Base-by-base conservation (phyloP, 1,140 invertebrate genomes). In the Ptiloglossa arizonensis region DNA sequence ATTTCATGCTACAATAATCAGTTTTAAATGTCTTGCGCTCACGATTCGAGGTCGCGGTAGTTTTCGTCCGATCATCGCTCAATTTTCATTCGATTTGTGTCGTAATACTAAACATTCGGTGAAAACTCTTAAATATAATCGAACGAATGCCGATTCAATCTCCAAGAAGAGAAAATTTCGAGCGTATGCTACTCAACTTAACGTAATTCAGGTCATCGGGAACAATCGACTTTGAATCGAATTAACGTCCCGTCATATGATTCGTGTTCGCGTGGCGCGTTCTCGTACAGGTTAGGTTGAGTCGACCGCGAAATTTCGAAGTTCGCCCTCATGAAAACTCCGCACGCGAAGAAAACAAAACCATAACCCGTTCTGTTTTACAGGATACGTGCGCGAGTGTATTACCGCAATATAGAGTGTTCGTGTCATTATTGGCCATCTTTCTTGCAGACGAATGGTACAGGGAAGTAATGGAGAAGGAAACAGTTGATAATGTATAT, bases 231-330 rank as follows among this genome's bases (percentile, higher is more conserved):
- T n/a, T 56, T n/a, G 24, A 56, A 41, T 57, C 11, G 15, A n/a
- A 54, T 5, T 41, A 27, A 38, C 22, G 35, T n/a, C 11, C 11
- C 5, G 63, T 0, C 17, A n/a, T 48, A 29, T 19, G 44, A 46
- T 13, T 46, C 17, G 19, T 2, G 27, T 66, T 48, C 27, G 9
- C 24, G 63, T 44, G 5, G 29, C 8, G n/a, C 19, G 17, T n/a
- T 2, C 0, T 29, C n/a, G 24, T 11, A 24, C 11, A 5, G 19
- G 24, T 6, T 13, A 4, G 17, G 19, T n/a, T 46, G 46, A n/a
- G 35, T n/a, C 5, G 50, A 32, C 9, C 46, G 63, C 27, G 44
- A 66, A 66, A 66, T 22, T 66, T 50, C 17, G 17, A 50, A 66
- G 17, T 15, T 50, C 1, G 19, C 17, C 15, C 11, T 11, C 11